Percentiles rank a stretch among this genome's conserved stretches.
Conservation (phyloP, 2,113 vertebrate genomes). For the Paradoxurus hermaphroditus region DNA sequence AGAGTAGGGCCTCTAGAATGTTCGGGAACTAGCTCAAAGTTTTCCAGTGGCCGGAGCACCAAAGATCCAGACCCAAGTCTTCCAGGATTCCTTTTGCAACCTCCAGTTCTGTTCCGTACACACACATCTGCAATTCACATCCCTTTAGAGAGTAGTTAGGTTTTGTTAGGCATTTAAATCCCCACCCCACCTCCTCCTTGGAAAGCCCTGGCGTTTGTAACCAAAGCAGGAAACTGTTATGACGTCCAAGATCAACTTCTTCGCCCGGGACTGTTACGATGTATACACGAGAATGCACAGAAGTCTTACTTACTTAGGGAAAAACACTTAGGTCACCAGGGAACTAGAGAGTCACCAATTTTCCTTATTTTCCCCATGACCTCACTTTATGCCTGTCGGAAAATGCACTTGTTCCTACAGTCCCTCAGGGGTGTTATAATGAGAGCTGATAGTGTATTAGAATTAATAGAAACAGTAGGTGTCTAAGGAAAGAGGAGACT, state of each 20-base stretch:
- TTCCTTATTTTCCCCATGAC: constrained; percentile 5
- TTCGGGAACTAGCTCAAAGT: not conserved
- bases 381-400: not conserved
- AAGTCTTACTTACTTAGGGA: not conserved
- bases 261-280: not conserved
- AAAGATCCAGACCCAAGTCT: not conserved
- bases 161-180: not conserved
- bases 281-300: not conserved
- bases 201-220: constrained; percentile 58
- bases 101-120: not conserved
- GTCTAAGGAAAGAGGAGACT: constrained; percentile 78
- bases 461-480: constrained; percentile 80
- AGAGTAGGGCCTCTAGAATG: not conserved
- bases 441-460: constrained; percentile 64
- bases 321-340: not conserved
- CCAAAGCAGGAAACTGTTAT: not conserved
- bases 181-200: not conserved
- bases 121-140: too few species aligned
- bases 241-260: not conserved
- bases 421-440: constrained; percentile 63
- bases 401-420: not conserved
- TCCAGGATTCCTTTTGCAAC: not conserved
- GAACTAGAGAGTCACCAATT: not conserved
- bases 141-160: not conserved
- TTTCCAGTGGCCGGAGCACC: not conserved